Evolutionary conservation across 2,888 invertebrate genomes (phyloP).

Genomic region (Monoplex corrugatus): DNA sequence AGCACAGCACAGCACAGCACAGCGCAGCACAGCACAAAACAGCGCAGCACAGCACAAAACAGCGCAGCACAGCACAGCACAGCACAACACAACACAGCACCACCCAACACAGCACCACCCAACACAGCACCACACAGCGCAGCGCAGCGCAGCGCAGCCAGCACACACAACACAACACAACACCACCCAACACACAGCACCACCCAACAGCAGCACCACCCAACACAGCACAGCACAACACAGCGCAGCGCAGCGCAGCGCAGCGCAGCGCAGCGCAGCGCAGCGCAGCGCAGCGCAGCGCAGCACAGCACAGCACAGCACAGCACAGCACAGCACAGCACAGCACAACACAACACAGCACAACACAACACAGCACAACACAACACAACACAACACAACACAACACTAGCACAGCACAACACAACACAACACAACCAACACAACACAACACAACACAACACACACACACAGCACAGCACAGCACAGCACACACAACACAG

Average conservation of each 20-base stretch:
- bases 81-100: background rate
- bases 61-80: too few relatives aligned
- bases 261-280: background rate
- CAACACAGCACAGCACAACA: background rate
- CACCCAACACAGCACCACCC: background rate
- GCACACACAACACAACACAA: background rate
- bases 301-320: constrained; percentile 7
- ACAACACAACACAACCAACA: constrained; percentile 6
- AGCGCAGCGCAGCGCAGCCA: background rate
- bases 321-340: constrained; percentile 13
- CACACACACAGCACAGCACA: constrained; percentile 14
- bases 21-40: background rate
- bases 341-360: background rate
- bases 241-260: constrained; percentile 2
- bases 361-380: background rate
- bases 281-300: constrained; percentile 6
- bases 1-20: background rate
- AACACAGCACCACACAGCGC: background rate
- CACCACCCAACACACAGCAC: background rate
- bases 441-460: background rate
- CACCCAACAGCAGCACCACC: background rate
- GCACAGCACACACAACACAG: background rate
- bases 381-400: background rate
- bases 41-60: background rate
- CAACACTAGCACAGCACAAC: background rate